Conservation (phyloP, 1,140 invertebrate species). For the Aphelenchoides fujianensis region DNA sequence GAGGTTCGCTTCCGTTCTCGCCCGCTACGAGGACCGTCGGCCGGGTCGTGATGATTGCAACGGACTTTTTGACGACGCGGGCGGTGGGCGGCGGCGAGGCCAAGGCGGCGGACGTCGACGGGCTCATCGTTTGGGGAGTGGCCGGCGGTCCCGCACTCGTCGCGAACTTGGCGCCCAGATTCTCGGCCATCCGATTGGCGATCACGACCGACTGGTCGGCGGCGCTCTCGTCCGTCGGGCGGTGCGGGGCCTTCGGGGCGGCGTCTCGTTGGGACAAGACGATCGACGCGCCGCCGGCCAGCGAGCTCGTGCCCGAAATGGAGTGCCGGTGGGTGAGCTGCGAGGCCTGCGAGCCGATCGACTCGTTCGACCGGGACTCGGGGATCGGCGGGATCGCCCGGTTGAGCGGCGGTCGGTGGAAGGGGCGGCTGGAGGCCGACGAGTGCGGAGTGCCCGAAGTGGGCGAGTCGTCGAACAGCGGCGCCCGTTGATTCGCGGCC, state of each 20-base stretch:
- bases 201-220: conserved; percentile 16
- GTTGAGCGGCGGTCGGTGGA: conserved; percentile 43
- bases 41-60: conserved; percentile 27
- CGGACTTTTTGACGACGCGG: conserved; percentile 26
- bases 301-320: conserved; percentile 11
- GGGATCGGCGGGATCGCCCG: conserved; percentile 51
- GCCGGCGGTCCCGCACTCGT: conserved; percentile 1
- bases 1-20: conserved; percentile 12
- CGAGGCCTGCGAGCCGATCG: conserved; percentile 36
- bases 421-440: conserved; percentile 24
- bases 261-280: background rate
- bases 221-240: background rate
- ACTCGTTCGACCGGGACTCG: conserved; percentile 51
- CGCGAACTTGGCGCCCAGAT: conserved; percentile 18
- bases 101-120: conserved; percentile 2
- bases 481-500: background rate
- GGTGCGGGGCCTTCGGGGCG: background rate
- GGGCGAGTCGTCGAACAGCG: conserved; percentile 23
- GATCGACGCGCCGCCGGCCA: background rate
- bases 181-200: conserved; percentile 30
- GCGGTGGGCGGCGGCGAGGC: conserved; percentile 5
- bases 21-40: background rate
- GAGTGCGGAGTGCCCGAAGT: conserved; percentile 16
- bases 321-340: conserved; percentile 31
- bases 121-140: background rate